Evolutionary conservation across 2,888 invertebrate genomes (phyloP).

Genomic region (Clepsis dumicolana): DNA sequence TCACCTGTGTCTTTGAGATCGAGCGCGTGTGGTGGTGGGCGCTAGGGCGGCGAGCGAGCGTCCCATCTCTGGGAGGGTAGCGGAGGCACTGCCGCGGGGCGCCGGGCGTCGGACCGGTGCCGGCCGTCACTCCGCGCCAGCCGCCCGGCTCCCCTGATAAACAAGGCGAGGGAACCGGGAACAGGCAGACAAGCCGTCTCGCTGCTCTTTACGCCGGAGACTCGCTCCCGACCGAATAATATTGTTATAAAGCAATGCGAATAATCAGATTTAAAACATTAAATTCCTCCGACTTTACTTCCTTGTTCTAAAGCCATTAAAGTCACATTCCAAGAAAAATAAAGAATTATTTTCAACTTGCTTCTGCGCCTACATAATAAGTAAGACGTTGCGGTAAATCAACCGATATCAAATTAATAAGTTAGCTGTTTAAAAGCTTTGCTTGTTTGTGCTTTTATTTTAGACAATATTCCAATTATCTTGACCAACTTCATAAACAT

Average conservation of each 20-base stretch:
- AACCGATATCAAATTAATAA: background rate
- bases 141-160: slow-evolving; percentile 68
- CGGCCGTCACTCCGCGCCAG: slow-evolving; percentile 31
- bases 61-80: slow-evolving; percentile 75
- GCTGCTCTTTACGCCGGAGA: slow-evolving; percentile 72
- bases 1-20: slow-evolving; percentile 69
- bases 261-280: slow-evolving; percentile 54
- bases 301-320: background rate
- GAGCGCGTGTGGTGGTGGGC: slow-evolving; percentile 61
- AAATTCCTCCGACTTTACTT: background rate
- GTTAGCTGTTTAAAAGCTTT: background rate
- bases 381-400: background rate
- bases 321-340: background rate
- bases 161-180: slow-evolving; percentile 82
- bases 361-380: background rate
- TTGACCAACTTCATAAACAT: background rate
- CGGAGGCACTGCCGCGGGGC: slow-evolving; percentile 78
- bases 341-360: background rate
- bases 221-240: slow-evolving; percentile 63
- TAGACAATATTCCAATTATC: background rate
- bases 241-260: slow-evolving; percentile 81
- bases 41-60: slow-evolving; percentile 66
- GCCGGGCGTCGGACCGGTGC: slow-evolving; percentile 61
- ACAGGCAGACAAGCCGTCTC: slow-evolving; percentile 85
- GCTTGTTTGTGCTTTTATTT: background rate